Evolutionary conservation across 2,797 vertebrate genomes (phyloP).

Genomic region (Acipenser transmontanus): DNA sequence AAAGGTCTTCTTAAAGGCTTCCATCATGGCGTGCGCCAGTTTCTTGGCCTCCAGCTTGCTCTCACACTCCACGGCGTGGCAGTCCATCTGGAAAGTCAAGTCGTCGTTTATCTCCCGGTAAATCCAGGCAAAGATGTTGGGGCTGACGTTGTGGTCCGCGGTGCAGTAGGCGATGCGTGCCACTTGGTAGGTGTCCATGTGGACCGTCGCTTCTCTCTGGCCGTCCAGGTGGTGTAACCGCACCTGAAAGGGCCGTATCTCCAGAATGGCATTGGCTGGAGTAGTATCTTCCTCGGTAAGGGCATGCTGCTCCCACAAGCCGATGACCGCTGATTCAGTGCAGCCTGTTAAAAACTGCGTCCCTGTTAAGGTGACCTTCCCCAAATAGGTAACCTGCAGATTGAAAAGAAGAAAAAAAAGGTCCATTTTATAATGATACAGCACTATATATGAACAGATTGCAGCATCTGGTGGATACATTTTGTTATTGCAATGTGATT

Average conservation of each 20-base stretch:
- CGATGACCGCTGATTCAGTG: slow-evolving; percentile 89
- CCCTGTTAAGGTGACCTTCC: slow-evolving; percentile 85
- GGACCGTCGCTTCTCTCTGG: slow-evolving; percentile 77
- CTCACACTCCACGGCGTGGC: slow-evolving; percentile 94
- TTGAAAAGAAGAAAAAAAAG: slow-evolving; percentile 30
- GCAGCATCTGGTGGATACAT: too few relatives aligned
- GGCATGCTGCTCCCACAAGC: slow-evolving; percentile 77
- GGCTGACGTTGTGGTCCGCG: slow-evolving; percentile 86
- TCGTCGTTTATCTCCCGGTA: slow-evolving; percentile 97
- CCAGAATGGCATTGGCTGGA: slow-evolving; percentile 74
- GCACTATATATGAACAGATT: too few relatives aligned
- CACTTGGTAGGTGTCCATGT: slow-evolving; percentile 98
- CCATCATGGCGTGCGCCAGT: slow-evolving; percentile 98
- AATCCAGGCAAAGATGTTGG: slow-evolving; percentile 95
- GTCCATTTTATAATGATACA: slow-evolving; percentile 12
- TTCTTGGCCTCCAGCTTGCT: slow-evolving; percentile 97
- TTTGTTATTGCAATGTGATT: too few relatives aligned
- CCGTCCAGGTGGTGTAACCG: slow-evolving; percentile 88
- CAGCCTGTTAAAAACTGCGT: slow-evolving; percentile 92
- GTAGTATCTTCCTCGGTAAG: slow-evolving; percentile 67
- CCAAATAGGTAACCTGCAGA: slow-evolving; percentile 86
- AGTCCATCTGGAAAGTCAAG: slow-evolving; percentile 98
- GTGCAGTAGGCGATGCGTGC: slow-evolving; percentile 98
- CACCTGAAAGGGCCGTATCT: slow-evolving; percentile 96
- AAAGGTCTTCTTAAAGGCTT: slow-evolving; percentile 98